Base-by-base conservation (phyloP, 2,113 vertebrate genomes). In the Regulus satrapa region DNA sequence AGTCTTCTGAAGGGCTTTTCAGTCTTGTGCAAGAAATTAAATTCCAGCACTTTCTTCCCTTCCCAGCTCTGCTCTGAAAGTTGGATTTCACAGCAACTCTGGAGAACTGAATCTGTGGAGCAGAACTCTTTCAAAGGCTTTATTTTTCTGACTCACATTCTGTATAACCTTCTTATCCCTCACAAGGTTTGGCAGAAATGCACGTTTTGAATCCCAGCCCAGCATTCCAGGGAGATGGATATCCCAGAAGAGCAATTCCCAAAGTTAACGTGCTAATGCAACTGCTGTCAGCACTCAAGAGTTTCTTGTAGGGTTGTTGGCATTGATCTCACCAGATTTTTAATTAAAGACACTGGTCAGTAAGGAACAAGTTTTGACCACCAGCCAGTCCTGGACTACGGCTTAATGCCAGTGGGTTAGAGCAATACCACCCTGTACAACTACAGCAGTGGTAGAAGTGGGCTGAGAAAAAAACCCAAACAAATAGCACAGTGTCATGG, bases 191-290 rank as follows among this genome's bases (percentile, higher is more conserved):
- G 69, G 73, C 80, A 96, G 86, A 91, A 95, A 88, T 71, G 52
- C 40, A 68, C 0, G 6, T 74, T 92, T 85, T 71, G 73, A 90
- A 78, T 67, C 46, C 43, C 40, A 81, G 48, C 28, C 64, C 23
- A 67, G 48, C 56, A 51, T 87, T 95, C 52, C 64, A 45, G 77
- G 43, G 56, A 51, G 48, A 63, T 17, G 26, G 87, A 54, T 46
- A 82, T 55, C 20, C 43, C 84, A 89, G 87, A 89, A 95, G 64
- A 85, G n/a, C 81, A 81, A 54, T 89, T 94, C 84, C 51, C 77
- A 75, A 74, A 89, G 89, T 74, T 81, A 75, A 79, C 0, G 8
- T 87, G 61, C 76, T 91, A 81, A 85, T 59, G 24, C 0, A 2
- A 85, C 68, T 94, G 64, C 81, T 89, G 73, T 94, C 84, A 89